Percentiles rank a stretch among this genome's conserved stretches.
Evolutionary conservation across 2,113 vertebrate species (phyloP).

Genomic region (Vidua macroura): DNA sequence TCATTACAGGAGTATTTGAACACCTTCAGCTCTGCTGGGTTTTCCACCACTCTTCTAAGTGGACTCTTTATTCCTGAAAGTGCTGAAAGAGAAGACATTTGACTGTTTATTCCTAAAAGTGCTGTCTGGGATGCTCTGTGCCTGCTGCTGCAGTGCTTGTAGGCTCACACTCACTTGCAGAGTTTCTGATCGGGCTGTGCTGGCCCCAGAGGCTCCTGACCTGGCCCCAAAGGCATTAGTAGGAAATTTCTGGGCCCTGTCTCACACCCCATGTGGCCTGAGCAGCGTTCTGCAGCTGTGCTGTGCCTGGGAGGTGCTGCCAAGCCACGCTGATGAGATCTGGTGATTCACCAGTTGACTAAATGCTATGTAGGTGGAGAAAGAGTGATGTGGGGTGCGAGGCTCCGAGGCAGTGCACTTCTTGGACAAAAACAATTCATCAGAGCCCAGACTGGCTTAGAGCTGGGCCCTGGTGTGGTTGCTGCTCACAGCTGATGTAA

Average conservation of each 20-base stretch:
- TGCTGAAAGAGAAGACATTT: background rate
- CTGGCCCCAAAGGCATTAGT: background rate
- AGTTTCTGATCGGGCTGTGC: background rate
- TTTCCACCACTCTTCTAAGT: background rate
- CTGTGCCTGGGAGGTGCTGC: background rate
- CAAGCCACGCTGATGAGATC: background rate
- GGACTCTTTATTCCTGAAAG: background rate
- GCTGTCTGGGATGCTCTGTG: background rate
- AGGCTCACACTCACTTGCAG: background rate
- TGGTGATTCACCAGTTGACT: conserved; percentile 7
- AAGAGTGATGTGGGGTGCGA: background rate
- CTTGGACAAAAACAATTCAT: background rate
- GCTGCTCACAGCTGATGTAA: background rate
- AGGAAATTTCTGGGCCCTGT: background rate
- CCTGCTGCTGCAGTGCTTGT: background rate
- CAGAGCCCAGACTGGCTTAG: background rate
- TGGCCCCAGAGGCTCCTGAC: background rate
- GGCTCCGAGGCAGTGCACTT: background rate
- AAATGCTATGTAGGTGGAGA: background rate
- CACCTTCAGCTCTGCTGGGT: background rate
- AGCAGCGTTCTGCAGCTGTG: background rate
- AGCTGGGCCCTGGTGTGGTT: background rate
- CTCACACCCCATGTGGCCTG: background rate
- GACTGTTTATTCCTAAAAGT: background rate
- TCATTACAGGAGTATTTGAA: background rate